These are phyloP conservation scores for Sciaenops ocellatus DNA, from an alignment of 2,797 vertebrate genomes.

Conservation along the genomic window DNA sequence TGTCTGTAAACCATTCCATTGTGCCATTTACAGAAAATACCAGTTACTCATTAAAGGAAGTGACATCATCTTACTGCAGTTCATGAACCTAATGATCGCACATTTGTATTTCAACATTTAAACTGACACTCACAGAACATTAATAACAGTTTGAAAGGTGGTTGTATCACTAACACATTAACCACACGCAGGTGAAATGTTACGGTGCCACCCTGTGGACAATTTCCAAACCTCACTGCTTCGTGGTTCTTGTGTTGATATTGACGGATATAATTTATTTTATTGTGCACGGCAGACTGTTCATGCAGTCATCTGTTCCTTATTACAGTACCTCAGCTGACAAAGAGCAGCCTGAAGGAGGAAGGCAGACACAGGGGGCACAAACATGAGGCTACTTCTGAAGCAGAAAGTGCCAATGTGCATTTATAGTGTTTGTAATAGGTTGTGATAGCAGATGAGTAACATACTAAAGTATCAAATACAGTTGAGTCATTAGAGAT, in stretches of 20 bases:
- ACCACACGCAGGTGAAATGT: background rate
- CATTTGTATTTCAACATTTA: background rate
- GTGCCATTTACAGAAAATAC: background rate
- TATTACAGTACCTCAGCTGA: background rate
- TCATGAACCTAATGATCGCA: no score
- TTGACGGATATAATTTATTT: background rate
- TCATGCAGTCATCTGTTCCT: background rate
- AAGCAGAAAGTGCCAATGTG: no score
- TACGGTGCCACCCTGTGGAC: slow-evolving; percentile 31
- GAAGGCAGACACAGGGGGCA: no score
- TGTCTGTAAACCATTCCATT: no score
- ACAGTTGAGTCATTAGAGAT: no score
- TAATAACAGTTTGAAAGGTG: background rate
- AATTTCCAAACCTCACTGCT: background rate
- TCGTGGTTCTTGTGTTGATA: background rate
- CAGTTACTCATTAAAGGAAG: background rate
- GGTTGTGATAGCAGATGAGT: no score
- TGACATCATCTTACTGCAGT: background rate
- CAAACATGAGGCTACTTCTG: no score
- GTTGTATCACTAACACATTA: background rate
- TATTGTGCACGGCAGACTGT: no score
- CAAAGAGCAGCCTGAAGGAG: no score
- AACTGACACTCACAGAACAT: background rate
- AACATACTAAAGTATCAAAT: no score
- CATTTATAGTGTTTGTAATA: no score